A percentile compares a stretch with the other conserved stretches of the same genome.
Evolutionary conservation across 1,140 invertebrate species (phyloP).

Genomic region (Diuraphis noxia): DNA sequence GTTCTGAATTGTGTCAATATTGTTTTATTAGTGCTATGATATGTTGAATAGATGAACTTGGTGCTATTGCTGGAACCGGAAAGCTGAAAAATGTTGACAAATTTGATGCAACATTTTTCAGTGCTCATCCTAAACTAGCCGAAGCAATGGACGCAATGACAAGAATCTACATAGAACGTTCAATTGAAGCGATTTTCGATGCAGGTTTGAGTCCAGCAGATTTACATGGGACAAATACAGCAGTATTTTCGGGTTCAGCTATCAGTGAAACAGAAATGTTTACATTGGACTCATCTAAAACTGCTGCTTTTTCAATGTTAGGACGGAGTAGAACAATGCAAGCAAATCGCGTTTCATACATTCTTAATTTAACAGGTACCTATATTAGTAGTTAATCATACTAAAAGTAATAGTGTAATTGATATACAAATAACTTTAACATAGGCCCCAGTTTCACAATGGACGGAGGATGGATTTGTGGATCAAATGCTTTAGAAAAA

Average conservation of each 20-base stretch:
- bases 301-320: conserved; percentile 60
- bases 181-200: conserved; percentile 55
- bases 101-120: conserved; percentile 58
- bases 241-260: background rate
- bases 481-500: conserved; percentile 68
- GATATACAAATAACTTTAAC: background rate
- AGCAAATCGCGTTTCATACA: conserved; percentile 66
- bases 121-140: conserved; percentile 56
- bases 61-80: background rate
- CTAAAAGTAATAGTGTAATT: background rate
- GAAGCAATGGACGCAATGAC: conserved; percentile 56
- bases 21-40: too few species aligned
- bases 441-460: conserved; percentile 72
- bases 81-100: conserved; percentile 33
- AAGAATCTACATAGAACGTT: conserved; percentile 44
- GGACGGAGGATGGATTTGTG: conserved; percentile 73
- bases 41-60: background rate
- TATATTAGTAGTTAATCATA: background rate
- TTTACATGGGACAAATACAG: conserved; percentile 20
- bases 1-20: too few species aligned
- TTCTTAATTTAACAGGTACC: conserved; percentile 43
- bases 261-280: conserved; percentile 14
- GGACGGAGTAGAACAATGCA: conserved; percentile 71
- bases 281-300: background rate
- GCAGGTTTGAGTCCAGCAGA: conserved; percentile 29